A percentile compares a stretch with the other conserved stretches of the same genome.
phyloP scores from a whole-genome alignment of 1,140 invertebrate species.

The Spodoptera litura region DNA sequence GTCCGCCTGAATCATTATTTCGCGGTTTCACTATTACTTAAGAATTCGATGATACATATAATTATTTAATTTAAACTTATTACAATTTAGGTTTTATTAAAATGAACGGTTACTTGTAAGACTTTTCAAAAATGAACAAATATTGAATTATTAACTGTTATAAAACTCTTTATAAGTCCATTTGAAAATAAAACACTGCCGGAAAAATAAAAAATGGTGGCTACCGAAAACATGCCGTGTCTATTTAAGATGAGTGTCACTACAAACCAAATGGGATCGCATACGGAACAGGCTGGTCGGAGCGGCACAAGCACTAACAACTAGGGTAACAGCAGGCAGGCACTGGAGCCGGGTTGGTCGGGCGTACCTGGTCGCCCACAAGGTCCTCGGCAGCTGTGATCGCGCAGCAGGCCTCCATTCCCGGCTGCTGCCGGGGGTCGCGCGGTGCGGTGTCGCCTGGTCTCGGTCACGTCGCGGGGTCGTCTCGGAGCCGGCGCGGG shows the following conservation, averaged over 20 bases:
- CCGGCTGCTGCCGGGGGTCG: slow-evolving; percentile 71
- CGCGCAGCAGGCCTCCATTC: slow-evolving; percentile 79
- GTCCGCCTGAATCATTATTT: too few relatives aligned
- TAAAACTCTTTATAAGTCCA: too few relatives aligned
- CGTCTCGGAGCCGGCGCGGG: slow-evolving; percentile 54
- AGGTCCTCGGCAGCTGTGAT: slow-evolving; percentile 78
- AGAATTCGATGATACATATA: too few relatives aligned
- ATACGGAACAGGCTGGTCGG: slow-evolving; percentile 25
- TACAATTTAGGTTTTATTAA: too few relatives aligned
- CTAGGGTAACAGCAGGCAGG: slow-evolving; percentile 18
- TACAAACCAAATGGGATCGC: slow-evolving; percentile 51
- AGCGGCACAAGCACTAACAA: slow-evolving; percentile 46
- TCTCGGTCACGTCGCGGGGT: slow-evolving; percentile 48
- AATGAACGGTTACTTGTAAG: too few relatives aligned
- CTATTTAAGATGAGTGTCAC: slow-evolving; percentile 15
- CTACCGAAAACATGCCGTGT: background rate
- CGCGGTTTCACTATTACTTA: too few relatives aligned
- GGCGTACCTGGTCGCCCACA: slow-evolving; percentile 80
- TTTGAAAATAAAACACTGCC: too few relatives aligned
- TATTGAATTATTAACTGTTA: too few relatives aligned
- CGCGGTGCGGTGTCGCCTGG: slow-evolving; percentile 45
- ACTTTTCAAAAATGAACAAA: too few relatives aligned
- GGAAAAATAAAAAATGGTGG: background rate
- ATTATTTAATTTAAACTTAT: too few relatives aligned
- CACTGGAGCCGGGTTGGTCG: slow-evolving; percentile 34